A percentile compares a stretch with the other conserved stretches of the same genome.
These are phyloP conservation scores for Aptenodytes patagonicus DNA, from an alignment of 2,113 vertebrate species.

Conservation along the genomic window DNA sequence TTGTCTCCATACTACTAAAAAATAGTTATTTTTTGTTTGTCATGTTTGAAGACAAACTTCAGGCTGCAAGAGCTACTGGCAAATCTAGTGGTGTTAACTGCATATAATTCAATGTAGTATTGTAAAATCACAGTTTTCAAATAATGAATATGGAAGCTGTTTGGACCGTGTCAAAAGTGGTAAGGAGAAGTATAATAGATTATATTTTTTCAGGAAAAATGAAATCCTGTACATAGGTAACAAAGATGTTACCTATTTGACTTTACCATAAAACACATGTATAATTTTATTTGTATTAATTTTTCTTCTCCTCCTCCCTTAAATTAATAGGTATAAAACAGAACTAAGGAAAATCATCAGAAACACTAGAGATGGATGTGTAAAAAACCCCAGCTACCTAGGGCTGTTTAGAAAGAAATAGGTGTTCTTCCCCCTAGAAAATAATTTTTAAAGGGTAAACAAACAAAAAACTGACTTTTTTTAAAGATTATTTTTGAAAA, in stretches of 20 bases:
- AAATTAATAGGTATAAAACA: neutral
- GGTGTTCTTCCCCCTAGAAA: neutral
- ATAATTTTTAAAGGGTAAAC: neutral
- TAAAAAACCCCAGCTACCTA: rapidly evolving
- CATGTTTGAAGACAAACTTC: neutral
- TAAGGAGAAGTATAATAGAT: neutral
- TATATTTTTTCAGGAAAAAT: neutral
- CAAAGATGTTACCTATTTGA: neutral
- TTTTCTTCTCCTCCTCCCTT: neutral
- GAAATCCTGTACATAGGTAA: rapidly evolving
- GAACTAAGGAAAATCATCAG: neutral
- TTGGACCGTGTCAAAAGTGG: neutral
- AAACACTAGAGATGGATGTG: neutral
- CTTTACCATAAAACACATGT: neutral
- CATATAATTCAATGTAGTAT: neutral
- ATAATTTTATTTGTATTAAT: neutral
- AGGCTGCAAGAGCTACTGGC: neutral
- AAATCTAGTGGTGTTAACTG: neutral
- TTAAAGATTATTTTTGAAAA: rapidly evolving
- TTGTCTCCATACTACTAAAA: neutral
- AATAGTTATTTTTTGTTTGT: neutral
- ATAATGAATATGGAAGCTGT: neutral
- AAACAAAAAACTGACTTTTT: rapidly evolving
- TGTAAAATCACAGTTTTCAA: neutral
- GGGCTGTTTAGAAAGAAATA: neutral